Evolutionary conservation across 2,113 vertebrate species (phyloP).

Genomic region (Saimiri boliviensis): DNA sequence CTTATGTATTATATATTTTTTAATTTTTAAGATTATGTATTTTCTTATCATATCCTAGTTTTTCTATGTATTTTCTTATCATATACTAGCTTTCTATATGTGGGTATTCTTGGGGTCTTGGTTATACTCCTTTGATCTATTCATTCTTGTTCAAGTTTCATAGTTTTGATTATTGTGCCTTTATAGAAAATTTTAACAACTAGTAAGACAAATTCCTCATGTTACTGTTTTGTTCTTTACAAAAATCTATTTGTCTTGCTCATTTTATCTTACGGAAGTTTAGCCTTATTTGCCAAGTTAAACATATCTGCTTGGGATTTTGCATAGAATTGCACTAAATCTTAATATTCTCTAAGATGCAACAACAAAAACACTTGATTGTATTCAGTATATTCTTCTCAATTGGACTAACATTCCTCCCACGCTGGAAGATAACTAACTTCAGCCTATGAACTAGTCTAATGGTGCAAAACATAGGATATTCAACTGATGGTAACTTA

Average conservation of each 20-base stretch:
- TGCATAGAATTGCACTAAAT: background rate
- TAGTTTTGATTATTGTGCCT: background rate
- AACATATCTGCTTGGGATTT: constrained; percentile 33
- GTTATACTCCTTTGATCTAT: background rate
- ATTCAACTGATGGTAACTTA: background rate
- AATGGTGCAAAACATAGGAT: background rate
- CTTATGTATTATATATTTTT: background rate
- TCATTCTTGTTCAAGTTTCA: background rate
- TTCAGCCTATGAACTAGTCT: fast-evolving
- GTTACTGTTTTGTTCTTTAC: background rate
- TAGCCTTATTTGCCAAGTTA: background rate
- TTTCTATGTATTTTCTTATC: background rate
- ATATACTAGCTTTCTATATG: background rate
- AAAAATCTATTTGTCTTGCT: background rate
- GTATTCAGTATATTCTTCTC: background rate
- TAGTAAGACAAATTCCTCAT: background rate
- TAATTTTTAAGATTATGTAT: background rate
- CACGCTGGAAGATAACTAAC: background rate
- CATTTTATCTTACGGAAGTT: background rate
- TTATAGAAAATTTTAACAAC: constrained; percentile 20
- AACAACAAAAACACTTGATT: background rate
- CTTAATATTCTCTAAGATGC: background rate
- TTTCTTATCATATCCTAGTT: background rate
- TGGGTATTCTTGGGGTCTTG: background rate
- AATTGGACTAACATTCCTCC: background rate